Base-by-base conservation (phyloP, 2,113 vertebrate species). In the Bolborhynchus lineola region DNA sequence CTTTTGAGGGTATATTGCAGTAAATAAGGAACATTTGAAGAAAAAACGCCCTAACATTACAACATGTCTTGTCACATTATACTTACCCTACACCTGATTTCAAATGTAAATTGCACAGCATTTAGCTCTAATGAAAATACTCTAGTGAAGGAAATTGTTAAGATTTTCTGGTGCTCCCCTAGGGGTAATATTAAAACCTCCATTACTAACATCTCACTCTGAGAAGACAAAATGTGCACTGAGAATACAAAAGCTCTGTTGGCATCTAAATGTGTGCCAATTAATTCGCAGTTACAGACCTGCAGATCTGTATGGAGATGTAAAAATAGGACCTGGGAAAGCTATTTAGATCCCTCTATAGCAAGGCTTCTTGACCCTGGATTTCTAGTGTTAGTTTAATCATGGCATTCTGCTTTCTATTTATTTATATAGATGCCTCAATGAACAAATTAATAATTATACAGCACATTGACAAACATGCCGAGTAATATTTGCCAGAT, bases 401-500 rank as follows among this genome's bases (percentile, higher is more conserved):
- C 97, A 96, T 98, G 98, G 95, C 97, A 98, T 98, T 98, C 97
- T 98, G 97, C 98, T 98, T 98, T 98, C 98, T 98, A 98, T 98
- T 98, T 98, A 98, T 98, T 98, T 98, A 98, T 98, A 98, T 98
- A 97, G 98, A 97, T 98, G 97, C 98, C 93, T 98, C 98, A 98
- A 97, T 98, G 98, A 98, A 98, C 98, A 98, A 98, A 98, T 98
- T 98, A 98, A 98, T 98, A 98, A 98, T 98, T 98, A 98, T 98
- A 98, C 98, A 98, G 98, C 98, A 97, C 98, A 98, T 98, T 98
- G 98, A 98, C 97, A 98, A 98, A 98, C 98, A 98, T 95, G 97
- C 96, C 95, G 93, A 97, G 98, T 98, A 98, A 98, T 98, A 98
- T 98, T 98, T 98, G 98, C 97, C 97, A 98, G 98, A 97, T 98